Conservation (phyloP, 2,888 invertebrate genomes). For the Micoletzkya japonica region DNA sequence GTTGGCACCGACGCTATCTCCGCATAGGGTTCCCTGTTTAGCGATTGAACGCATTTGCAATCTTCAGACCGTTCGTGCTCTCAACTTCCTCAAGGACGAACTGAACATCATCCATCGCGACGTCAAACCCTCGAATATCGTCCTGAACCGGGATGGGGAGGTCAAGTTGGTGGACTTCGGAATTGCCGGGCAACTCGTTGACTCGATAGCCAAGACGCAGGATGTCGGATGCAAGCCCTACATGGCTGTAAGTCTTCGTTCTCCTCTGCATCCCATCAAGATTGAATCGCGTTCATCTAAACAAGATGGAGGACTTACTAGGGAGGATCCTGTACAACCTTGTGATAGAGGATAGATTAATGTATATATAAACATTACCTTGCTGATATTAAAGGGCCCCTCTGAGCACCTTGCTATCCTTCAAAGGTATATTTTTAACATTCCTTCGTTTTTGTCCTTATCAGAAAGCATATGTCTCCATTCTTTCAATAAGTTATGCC, state of each 20-base stretch:
- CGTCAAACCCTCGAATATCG: slow-evolving; percentile 97
- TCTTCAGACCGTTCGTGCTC: slow-evolving; percentile 84
- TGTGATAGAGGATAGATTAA: background rate
- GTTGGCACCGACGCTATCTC: too few species aligned
- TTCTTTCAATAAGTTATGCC: too few species aligned
- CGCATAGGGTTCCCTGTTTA: too few species aligned
- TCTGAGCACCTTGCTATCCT: too few species aligned
- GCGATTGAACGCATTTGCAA: too few species aligned
- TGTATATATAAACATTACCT: background rate
- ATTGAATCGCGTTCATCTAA: too few species aligned
- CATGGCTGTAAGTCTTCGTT: slow-evolving; percentile 89
- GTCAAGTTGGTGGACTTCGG: slow-evolving; percentile 99
- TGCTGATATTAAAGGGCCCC: background rate
- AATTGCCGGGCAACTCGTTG: slow-evolving; percentile 94
- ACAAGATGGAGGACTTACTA: too few species aligned
- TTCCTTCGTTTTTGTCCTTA: too few species aligned
- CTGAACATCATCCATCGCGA: slow-evolving; percentile 92
- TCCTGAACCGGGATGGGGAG: slow-evolving; percentile 88
- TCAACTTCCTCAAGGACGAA: slow-evolving; percentile 95
- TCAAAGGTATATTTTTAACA: too few species aligned
- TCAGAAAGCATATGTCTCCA: too few species aligned
- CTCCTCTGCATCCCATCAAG: too few species aligned
- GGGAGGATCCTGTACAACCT: background rate
- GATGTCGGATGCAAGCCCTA: slow-evolving; percentile 98
- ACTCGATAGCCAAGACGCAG: slow-evolving; percentile 93